phyloP scores from a whole-genome alignment of 2,797 vertebrate genomes.

The Sylvilagus floridanus region DNA sequence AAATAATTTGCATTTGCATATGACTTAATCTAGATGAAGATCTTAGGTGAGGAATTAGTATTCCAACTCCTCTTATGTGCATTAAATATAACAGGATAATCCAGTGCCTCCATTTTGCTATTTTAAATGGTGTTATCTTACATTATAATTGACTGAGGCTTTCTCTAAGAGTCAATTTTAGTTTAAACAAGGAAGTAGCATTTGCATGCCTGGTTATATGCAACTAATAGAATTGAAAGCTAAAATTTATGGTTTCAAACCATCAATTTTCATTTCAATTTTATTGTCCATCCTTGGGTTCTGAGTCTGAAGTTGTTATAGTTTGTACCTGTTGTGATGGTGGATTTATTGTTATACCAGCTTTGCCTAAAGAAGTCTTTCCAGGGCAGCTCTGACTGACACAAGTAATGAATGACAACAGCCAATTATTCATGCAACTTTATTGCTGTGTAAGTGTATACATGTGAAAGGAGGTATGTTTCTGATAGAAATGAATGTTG shows the following conservation, averaged over 20 bases:
- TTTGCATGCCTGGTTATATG: constrained; percentile 20
- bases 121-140: neutral
- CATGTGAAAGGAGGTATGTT: neutral
- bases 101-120: neutral
- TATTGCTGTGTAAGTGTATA: neutral
- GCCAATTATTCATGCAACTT: constrained; percentile 11
- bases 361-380: constrained; percentile 40
- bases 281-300: constrained; percentile 54
- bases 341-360: constrained; percentile 15
- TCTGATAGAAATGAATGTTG: neutral
- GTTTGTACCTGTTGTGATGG: neutral
- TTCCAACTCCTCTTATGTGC: neutral
- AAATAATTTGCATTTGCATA: neutral
- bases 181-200: constrained; percentile 46
- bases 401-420: constrained; percentile 29
- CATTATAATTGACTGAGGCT: neutral
- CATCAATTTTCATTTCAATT: constrained; percentile 70
- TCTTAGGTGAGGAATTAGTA: neutral
- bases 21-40: neutral
- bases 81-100: neutral
- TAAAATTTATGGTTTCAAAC: constrained; percentile 57
- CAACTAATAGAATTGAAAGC: constrained; percentile 48
- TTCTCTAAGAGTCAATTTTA: constrained; percentile 46
- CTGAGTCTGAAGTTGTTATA: constrained; percentile 37
- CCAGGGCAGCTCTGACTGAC: neutral